phyloP scores from a whole-genome alignment of 2,113 vertebrate species.

The Uropsilus gracilis region DNA sequence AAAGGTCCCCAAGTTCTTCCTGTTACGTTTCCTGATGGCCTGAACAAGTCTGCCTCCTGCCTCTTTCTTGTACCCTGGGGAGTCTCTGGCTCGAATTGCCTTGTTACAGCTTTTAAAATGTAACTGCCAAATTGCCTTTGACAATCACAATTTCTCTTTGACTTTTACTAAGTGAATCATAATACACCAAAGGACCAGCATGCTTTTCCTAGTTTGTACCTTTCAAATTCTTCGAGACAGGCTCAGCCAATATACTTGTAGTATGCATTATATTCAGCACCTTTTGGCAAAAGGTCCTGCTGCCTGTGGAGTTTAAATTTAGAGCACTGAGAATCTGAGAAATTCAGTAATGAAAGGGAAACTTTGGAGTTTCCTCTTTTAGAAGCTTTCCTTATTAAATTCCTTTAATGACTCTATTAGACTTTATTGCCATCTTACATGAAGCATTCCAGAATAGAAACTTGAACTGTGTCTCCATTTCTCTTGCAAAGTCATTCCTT shows the following conservation, averaged over 20 bases:
- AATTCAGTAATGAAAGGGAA: neutral
- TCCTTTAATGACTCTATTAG: neutral
- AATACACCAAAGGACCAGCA: neutral
- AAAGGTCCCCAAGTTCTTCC: neutral
- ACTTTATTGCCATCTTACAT: neutral
- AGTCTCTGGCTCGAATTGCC: neutral
- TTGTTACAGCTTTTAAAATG: neutral
- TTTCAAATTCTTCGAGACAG: neutral
- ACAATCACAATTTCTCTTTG: neutral
- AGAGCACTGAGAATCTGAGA: neutral
- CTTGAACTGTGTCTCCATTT: neutral
- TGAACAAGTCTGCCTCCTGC: too few relatives aligned
- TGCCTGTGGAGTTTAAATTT: conserved; percentile 32
- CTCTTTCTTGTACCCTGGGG: neutral
- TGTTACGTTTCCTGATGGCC: neutral
- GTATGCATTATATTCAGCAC: neutral
- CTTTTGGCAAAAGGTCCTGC: neutral
- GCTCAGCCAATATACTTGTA: neutral
- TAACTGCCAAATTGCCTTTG: neutral
- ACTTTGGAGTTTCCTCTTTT: neutral
- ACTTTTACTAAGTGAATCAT: neutral
- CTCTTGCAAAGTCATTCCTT: neutral
- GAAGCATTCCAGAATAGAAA: neutral
- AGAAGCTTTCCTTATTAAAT: conserved; percentile 1
- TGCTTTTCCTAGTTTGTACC: neutral